A percentile compares a stretch with the other conserved stretches of the same genome.
Conservation (phyloP, 2,113 vertebrate genomes). For the Phyllopteryx taeniolatus region DNA sequence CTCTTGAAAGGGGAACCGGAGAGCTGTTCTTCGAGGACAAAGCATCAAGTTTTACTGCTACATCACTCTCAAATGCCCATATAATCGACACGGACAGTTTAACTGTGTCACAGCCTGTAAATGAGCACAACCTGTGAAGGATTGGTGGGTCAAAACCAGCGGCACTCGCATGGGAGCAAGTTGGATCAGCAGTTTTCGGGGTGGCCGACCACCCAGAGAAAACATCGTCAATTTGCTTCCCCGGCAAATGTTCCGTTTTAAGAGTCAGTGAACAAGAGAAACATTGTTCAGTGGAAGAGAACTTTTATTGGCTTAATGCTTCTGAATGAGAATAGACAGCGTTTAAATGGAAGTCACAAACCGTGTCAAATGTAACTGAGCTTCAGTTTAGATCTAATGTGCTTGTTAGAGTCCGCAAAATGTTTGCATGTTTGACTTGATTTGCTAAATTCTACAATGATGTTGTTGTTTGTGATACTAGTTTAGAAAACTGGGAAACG, state of each 20-base stretch:
- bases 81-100: conserved; percentile 9
- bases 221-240: conserved; percentile 4
- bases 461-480: background rate
- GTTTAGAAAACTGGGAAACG: background rate
- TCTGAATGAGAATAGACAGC: background rate
- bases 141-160: background rate
- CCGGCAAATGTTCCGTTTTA: conserved; percentile 8
- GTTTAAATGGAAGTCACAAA: conserved; percentile 3
- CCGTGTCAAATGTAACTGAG: background rate
- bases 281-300: background rate
- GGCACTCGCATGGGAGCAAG: background rate
- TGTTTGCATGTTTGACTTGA: background rate
- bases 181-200: background rate
- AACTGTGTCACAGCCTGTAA: conserved; percentile 13
- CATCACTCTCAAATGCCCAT: conserved; percentile 5
- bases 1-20: background rate
- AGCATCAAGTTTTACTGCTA: background rate
- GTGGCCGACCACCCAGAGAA: background rate
- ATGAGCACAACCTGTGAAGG: conserved; percentile 5
- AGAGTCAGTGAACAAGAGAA: conserved; percentile 1
- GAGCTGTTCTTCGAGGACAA: conserved; percentile 1
- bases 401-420: background rate
- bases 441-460: background rate
- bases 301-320: conserved; percentile 11
- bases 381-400: background rate